Evolutionary conservation across 1,140 invertebrate genomes (phyloP).

Genomic region (Aplysia californica): DNA sequence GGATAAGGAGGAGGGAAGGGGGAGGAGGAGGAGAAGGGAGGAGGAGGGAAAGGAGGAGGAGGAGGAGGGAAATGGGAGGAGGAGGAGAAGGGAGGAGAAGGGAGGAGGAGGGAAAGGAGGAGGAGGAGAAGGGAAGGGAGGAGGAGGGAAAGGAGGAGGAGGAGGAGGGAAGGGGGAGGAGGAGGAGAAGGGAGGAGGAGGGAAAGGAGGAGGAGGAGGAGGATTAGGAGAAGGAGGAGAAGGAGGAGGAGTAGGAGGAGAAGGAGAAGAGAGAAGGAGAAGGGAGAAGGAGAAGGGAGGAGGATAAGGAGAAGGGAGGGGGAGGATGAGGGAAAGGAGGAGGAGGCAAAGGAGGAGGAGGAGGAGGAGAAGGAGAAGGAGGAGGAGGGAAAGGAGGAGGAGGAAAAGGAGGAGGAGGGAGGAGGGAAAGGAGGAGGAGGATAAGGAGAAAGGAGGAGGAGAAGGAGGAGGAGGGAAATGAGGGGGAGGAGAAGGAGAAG

Average conservation of each 20-base stretch:
- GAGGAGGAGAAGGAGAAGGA: not conserved
- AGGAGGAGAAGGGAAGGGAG: not conserved
- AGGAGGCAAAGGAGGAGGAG: not conserved
- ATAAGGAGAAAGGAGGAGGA: not conserved
- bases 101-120: not conserved
- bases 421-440: not conserved
- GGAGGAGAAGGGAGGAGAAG: not conserved
- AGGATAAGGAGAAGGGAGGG: not conserved
- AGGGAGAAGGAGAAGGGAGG: not conserved
- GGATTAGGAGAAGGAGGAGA: no score
- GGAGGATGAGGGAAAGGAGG: not conserved
- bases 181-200: not conserved
- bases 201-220: not conserved
- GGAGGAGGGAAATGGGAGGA: not conserved
- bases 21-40: not conserved
- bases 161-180: not conserved
- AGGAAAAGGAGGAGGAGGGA: not conserved
- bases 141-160: not conserved
- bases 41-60: not conserved
- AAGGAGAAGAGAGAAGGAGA: not conserved
- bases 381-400: not conserved
- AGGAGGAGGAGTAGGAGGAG: not conserved
- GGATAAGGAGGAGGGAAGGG: not conserved
- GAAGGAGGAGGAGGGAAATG: not conserved
- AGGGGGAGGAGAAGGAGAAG: no score